These are phyloP conservation scores for Lasiurus cinereus DNA, from an alignment of 2,113 vertebrate genomes.

Conservation along the genomic window DNA sequence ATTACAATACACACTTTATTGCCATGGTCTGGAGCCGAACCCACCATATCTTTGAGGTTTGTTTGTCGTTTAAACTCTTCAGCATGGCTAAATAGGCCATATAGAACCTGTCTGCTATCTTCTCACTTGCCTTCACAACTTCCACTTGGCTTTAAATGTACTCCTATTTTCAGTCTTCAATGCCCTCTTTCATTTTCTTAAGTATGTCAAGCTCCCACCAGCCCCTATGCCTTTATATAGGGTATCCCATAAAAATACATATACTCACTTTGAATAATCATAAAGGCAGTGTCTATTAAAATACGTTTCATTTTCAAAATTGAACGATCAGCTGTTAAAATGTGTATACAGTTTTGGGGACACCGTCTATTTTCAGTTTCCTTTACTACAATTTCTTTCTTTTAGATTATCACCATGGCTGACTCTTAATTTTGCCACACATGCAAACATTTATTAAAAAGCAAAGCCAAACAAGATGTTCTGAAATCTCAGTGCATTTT, in stretches of 20 bases:
- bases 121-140: not conserved
- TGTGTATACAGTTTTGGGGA: not conserved
- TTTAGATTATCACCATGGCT: not conserved
- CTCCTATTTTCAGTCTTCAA: not conserved
- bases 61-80: not conserved
- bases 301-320: too few relatives aligned
- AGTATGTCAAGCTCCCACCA: not conserved
- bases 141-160: not conserved
- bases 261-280: too few relatives aligned
- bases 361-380: not conserved
- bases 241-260: too few relatives aligned
- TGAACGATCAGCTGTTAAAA: too few relatives aligned
- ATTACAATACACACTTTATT: not conserved
- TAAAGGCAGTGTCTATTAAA: too few relatives aligned
- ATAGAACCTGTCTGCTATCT: not conserved
- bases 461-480: not conserved
- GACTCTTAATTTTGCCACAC: not conserved
- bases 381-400: not conserved
- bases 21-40: not conserved
- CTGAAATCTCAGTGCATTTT: conserved; percentile 8
- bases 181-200: not conserved
- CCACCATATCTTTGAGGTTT: not conserved
- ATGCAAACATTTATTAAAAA: not conserved
- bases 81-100: not conserved
- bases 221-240: not conserved